Evolutionary conservation across 2,797 vertebrate genomes (phyloP).

Genomic region (Acanthurus tractus): DNA sequence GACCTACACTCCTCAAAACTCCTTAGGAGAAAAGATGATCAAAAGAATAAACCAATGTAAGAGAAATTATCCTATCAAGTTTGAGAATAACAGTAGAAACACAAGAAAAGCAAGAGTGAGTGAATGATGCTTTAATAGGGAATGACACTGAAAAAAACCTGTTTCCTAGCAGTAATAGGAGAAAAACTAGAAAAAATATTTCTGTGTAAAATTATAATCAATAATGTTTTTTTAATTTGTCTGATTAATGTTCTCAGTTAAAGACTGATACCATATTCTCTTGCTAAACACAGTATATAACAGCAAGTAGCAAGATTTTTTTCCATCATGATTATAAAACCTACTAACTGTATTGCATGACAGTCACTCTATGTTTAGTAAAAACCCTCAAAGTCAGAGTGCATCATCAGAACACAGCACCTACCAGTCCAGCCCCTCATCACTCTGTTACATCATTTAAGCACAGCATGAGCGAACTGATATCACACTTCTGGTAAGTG

Average conservation of each 20-base stretch:
- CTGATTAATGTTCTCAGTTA: background rate
- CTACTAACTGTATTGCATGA: background rate
- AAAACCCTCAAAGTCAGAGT: constrained; percentile 20
- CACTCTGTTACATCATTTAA: constrained; percentile 30
- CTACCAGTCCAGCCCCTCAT: background rate
- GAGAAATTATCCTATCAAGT: no score
- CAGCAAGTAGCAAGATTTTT: background rate
- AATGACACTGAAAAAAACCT: no score
- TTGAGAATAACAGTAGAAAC: no score
- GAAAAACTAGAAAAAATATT: no score
- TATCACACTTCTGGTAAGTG: constrained; percentile 46
- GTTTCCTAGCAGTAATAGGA: no score
- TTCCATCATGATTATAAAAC: background rate
- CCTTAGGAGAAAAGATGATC: no score
- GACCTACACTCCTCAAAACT: no score
- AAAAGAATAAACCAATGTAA: no score
- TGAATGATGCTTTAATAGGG: no score
- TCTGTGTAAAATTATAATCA: no score
- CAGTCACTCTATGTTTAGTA: background rate
- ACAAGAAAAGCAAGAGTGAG: no score
- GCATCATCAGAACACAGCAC: background rate
- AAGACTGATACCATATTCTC: background rate
- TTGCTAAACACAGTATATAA: background rate
- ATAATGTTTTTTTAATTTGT: no score
- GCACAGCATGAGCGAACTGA: constrained; percentile 34